phyloP scores from a whole-genome alignment of 2,797 vertebrate genomes.

The Zalophus californianus region DNA sequence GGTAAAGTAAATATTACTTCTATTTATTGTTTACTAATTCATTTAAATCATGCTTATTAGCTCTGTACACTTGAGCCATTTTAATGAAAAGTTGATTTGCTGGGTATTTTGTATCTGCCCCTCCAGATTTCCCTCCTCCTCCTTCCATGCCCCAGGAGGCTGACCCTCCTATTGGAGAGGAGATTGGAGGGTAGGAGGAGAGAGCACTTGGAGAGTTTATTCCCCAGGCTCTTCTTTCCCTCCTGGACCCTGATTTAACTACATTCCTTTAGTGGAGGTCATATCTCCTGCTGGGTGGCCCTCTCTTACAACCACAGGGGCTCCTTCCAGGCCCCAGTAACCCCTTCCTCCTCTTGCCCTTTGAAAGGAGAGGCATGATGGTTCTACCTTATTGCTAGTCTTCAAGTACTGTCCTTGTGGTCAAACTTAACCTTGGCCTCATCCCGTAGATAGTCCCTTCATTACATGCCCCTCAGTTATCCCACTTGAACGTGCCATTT shows the following conservation, averaged over 20 bases:
- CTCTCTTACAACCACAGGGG: neutral
- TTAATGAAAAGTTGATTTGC: neutral
- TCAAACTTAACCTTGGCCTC: neutral
- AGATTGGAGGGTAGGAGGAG: neutral
- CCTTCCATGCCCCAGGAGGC: neutral
- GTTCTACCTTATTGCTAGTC: neutral
- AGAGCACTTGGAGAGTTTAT: neutral
- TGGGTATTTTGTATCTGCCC: neutral
- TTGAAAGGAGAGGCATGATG: no score
- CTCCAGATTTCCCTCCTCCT: neutral
- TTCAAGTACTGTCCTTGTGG: neutral
- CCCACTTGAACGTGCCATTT: neutral
- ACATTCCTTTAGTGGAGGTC: neutral
- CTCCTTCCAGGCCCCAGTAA: neutral
- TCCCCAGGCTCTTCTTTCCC: neutral
- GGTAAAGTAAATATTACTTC: neutral
- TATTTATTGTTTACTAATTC: neutral
- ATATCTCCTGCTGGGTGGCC: neutral
- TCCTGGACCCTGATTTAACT: neutral
- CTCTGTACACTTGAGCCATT: neutral
- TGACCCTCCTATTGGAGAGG: neutral
- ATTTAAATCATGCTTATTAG: neutral
- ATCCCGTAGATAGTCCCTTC: neutral
- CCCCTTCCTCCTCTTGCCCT: neutral
- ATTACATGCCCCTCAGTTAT: neutral